Conservation (phyloP, 2,113 vertebrate genomes). For the Cygnus buccinator region DNA sequence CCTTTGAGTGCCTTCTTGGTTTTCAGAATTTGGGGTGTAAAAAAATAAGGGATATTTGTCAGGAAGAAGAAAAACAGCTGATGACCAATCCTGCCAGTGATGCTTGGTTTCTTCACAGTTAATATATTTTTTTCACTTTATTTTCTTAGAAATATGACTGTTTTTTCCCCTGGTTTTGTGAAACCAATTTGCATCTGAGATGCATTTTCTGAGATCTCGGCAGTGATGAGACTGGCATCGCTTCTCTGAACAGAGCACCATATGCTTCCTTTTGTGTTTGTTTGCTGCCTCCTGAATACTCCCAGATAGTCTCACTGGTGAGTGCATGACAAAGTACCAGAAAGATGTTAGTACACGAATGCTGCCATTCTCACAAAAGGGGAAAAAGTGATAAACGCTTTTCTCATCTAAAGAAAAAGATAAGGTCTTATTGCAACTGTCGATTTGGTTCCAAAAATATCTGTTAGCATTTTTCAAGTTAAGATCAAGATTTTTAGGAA, state of each 20-base stretch:
- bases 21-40: neutral
- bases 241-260: constrained; percentile 15
- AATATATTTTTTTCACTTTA: neutral
- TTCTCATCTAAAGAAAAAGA: neutral
- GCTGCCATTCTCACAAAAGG: neutral
- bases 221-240: neutral
- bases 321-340: neutral
- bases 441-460: neutral
- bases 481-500: neutral
- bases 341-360: neutral
- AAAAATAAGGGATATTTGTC: neutral
- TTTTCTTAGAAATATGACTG: neutral
- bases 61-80: neutral
- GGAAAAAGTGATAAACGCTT: constrained; percentile 20
- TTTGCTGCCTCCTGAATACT: constrained; percentile 3
- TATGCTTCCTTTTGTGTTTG: neutral
- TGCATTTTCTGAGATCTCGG: neutral
- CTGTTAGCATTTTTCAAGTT: neutral
- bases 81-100: neutral
- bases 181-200: neutral
- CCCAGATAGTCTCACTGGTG: neutral
- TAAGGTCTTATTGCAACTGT: neutral
- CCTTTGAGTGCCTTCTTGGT: neutral
- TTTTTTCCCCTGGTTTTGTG: neutral
- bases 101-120: neutral